A percentile compares a stretch with the other conserved stretches of the same genome.
Conservation (phyloP, 2,888 invertebrate genomes). For the Macroteleia sp. region DNA sequence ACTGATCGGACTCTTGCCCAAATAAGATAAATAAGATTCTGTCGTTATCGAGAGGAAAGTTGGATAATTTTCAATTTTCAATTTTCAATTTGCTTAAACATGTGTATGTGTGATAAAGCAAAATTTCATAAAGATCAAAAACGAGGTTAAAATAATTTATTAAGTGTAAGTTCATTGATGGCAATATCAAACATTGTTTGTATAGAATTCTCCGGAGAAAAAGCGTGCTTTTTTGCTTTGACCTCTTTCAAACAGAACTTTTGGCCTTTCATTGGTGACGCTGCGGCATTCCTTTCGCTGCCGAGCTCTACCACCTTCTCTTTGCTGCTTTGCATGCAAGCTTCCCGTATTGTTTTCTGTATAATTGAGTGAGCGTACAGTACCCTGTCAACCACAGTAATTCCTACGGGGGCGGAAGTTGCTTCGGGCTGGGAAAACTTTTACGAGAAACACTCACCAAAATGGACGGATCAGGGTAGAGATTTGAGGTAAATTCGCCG, state of each 20-base stretch:
- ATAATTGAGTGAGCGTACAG: conserved; percentile 71
- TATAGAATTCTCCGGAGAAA: background rate
- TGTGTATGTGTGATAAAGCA: no score
- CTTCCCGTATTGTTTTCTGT: conserved; percentile 72
- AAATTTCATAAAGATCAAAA: no score
- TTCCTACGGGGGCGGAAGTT: conserved; percentile 69
- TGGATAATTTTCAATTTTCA: no score
- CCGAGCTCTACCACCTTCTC: conserved; percentile 50
- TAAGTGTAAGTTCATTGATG: background rate
- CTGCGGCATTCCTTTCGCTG: conserved; percentile 42
- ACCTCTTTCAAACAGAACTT: conserved; percentile 37
- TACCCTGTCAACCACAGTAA: conserved; percentile 69
- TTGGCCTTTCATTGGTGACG: conserved; percentile 38
- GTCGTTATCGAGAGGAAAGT: no score
- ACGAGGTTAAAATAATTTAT: no score
- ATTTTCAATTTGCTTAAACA: no score
- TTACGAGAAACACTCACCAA: conserved; percentile 62
- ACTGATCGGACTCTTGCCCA: no score
- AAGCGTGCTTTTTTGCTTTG: conserved; percentile 16
- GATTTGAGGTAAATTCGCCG: conserved; percentile 51
- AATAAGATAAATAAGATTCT: no score
- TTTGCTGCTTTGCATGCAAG: conserved; percentile 67
- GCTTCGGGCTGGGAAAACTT: conserved; percentile 67
- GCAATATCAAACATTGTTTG: background rate
- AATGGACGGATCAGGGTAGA: conserved; percentile 63